Evolutionary conservation across 1,140 invertebrate species (phyloP), one percentile per base, ranked within the genome.

Genomic region (Cecropterus lyciades): DNA sequence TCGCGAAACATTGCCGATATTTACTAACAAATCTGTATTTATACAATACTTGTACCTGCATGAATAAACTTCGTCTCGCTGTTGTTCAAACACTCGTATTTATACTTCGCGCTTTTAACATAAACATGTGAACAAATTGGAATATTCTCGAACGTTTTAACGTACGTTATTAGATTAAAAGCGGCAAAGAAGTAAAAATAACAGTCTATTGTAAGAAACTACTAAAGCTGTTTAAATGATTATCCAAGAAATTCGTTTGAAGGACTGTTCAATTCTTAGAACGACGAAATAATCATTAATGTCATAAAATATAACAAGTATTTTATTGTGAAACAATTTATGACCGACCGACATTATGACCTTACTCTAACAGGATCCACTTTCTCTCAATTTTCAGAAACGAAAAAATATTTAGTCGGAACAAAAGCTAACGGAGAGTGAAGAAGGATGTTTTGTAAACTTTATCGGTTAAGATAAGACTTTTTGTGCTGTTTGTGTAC

Each of bases 1-100:
- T 40, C 16, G 45, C 52, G 69, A 81, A 74, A 73, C 68, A 77
- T 65, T 59, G 51, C 53, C 42, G 14, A 55, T 83, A 80, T 83
- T 83, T 83, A 83, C 78, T 69, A 83, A 80, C 76, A 80, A 20
- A 53, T 45, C 51, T 13, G 49, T 77, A 74, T 82, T 82, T 82
- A 77, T 75, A 65, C 70, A 70, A 75, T 77, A 73, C 71, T 59
- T 49, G 59, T 37, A 53, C 56, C 57, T 67, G 49, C 72, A 73
- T 77, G 66, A 68, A 75, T 75, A 75, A 70, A 70, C 30, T 42
- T 69, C 52, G 65, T 51, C 33, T 37, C 46, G 16, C 30, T 70
- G 70, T 73, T 80, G 68, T 75, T 73, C 62, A 77, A 78, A 80
- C 71, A 67, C 17, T 17, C 42, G 40, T 78, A 67, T 75, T 77